Base-by-base conservation (phyloP, 2,888 invertebrate genomes). In the Halictus quadricinctus region DNA sequence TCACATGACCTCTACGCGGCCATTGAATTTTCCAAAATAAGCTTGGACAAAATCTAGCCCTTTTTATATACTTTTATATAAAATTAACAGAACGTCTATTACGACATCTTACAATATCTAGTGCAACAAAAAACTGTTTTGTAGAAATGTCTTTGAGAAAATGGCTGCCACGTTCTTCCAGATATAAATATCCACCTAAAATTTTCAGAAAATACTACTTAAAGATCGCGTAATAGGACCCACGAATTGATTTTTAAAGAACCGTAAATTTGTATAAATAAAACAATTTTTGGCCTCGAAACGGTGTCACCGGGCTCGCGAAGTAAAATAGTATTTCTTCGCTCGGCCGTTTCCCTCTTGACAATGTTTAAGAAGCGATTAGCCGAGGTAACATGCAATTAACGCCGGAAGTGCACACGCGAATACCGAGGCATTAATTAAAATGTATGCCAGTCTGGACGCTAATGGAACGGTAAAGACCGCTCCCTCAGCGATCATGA, bases 371-470 rank as follows among this genome's bases (percentile, higher is more conserved):
- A 85, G 82, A 76, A 83, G 79, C 87, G 86, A 91, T 90, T 92
- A 89, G 75, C 83, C 76, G 79, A 66, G 90, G 88, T 91, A 92
- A 91, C 88, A 84, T 84, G 89, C 84, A 91, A 89, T 90, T 91
- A 86, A 86, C 86, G 78, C 77, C 50, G 25, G 36, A 66, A 50
- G 72, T 41, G 72, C 69, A 43, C 74, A 2, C 58, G 41, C 74
- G 79, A 79, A 86, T 79, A 36, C 36, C 25, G n/a, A 4, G 70
- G 58, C 48, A 79, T 77, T 86, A 86, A 86, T 86, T 86, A 86
- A 86, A 86, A 86, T 70, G 79, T 80, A 78, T 76, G 83, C 72
- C 54, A 18, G 21, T 50, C 73, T 36, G 8, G 79, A 72, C 76
- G 77, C 73, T 87, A 87, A 87, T 87, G 87, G 80, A 83, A 77